Evolutionary conservation across 30 jellyfish, hydroid and myxozoan genomes (phyloP).

Genomic region (Chrysaora quinquecirrha): DNA sequence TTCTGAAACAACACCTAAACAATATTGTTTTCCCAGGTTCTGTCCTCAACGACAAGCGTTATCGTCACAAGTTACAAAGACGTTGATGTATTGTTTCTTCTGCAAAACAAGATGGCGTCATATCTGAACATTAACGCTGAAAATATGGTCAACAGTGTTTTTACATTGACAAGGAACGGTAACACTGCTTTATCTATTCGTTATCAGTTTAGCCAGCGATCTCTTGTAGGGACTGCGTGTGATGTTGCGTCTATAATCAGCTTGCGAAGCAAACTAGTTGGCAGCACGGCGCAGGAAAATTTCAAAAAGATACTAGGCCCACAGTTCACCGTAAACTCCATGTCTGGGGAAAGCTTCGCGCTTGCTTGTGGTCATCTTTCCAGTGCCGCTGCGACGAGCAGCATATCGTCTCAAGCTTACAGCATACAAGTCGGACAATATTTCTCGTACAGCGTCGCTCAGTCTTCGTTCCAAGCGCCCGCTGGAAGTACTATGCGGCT

Average conservation of each 20-base stretch:
- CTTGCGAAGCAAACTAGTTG: constrained; percentile 59
- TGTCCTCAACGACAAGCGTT: constrained; percentile 45
- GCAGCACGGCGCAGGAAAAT: constrained; percentile 36
- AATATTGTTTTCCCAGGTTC: constrained; percentile 9
- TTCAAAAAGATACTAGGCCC: constrained; percentile 45
- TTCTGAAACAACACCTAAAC: no score
- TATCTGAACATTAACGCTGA: constrained; percentile 26
- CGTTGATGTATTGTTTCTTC: constrained; percentile 59
- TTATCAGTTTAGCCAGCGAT: constrained; percentile 55
- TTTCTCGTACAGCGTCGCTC: constrained; percentile 49
- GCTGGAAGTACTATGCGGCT: constrained; percentile 66
- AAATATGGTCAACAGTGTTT: constrained; percentile 32
- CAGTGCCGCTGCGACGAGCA: constrained; percentile 59
- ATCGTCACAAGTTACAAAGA: constrained; percentile 49
- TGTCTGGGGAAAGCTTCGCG: constrained; percentile 24
- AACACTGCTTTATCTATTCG: constrained; percentile 38
- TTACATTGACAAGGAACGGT: constrained; percentile 41
- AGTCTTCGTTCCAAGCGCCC: constrained; percentile 52
- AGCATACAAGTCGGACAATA: constrained; percentile 50
- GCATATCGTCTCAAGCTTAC: constrained; percentile 4
- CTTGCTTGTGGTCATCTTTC: constrained; percentile 67
- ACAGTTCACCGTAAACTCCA: constrained; percentile 39
- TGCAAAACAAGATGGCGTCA: constrained; percentile 52
- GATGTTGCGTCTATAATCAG: constrained; percentile 39
- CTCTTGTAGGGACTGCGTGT: constrained; percentile 56